Evolutionary conservation across 2,113 vertebrate genomes (phyloP).

Genomic region (Gallinago media): DNA sequence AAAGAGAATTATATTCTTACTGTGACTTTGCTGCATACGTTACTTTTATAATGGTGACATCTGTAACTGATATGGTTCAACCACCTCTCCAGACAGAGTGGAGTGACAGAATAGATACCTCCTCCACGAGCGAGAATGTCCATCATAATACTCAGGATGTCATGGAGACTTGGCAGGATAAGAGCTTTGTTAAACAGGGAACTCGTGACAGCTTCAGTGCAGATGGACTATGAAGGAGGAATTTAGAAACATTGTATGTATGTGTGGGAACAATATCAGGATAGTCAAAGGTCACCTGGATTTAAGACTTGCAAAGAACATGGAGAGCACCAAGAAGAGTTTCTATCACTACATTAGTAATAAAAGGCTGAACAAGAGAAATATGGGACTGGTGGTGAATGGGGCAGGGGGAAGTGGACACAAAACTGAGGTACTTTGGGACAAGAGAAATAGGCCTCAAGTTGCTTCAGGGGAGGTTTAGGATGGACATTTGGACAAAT

Average conservation of each 20-base stretch:
- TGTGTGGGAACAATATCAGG: not conserved
- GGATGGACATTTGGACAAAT: not conserved
- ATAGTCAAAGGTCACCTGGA: not conserved
- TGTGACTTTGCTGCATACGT: not conserved
- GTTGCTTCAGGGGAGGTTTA: not conserved
- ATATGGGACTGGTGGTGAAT: not conserved
- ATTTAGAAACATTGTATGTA: not conserved
- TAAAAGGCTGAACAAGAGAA: not conserved
- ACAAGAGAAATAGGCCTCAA: accelerated
- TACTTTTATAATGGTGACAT: not conserved
- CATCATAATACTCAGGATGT: not conserved
- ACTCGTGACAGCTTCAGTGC: not conserved
- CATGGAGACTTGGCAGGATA: not conserved
- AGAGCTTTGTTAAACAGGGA: not conserved
- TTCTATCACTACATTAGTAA: not conserved
- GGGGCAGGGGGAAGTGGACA: not conserved
- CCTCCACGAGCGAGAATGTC: not conserved
- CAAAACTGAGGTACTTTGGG: not conserved
- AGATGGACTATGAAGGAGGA: not conserved
- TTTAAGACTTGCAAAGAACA: not conserved
- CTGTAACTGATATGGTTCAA: not conserved
- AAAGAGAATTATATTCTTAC: not conserved
- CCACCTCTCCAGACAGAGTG: not conserved
- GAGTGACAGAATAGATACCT: not conserved
- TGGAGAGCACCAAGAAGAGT: not conserved